Conservation (phyloP, 2,797 vertebrate genomes). For the Sebastes itinus region DNA sequence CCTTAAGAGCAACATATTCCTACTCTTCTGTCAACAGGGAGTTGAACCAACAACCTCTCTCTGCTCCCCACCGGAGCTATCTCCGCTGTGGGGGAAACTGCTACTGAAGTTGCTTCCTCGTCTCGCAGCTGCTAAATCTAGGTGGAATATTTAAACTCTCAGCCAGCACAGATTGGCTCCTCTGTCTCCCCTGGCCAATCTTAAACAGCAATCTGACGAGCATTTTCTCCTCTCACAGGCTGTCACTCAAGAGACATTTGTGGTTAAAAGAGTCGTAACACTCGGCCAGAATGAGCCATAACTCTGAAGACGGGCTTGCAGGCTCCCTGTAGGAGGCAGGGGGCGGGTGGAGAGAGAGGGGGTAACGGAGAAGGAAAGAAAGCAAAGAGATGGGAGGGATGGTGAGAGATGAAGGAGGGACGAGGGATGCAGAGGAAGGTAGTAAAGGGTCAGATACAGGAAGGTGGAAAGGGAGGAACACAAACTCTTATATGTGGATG, state of each 20-base stretch:
- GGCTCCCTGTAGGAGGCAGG: constrained; percentile 15
- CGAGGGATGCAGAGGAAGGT: neutral
- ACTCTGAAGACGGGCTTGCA: constrained; percentile 46
- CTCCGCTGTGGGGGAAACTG: constrained; percentile 31
- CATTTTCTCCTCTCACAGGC: constrained; percentile 55
- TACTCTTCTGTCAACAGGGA: constrained; percentile 9
- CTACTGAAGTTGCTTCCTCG: constrained; percentile 37
- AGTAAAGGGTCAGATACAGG: constrained; percentile 1
- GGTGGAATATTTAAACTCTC: constrained; percentile 60
- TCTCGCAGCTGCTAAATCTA: constrained; percentile 29
- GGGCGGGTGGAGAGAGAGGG: neutral
- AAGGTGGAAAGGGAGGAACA: constrained; percentile 5
- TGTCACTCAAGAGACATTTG: constrained; percentile 65
- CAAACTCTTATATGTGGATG: neutral
- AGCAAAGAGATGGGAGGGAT: neutral
- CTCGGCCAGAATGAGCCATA: constrained; percentile 56
- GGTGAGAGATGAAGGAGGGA: neutral
- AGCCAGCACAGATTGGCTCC: constrained; percentile 45
- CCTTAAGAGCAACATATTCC: neutral
- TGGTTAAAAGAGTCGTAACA: constrained; percentile 60
- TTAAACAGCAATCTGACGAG: constrained; percentile 61
- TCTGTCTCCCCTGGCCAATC: constrained; percentile 48
- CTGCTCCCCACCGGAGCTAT: constrained; percentile 7
- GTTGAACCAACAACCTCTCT: constrained; percentile 39
- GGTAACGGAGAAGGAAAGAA: neutral